Base-by-base conservation (phyloP, 2,888 invertebrate genomes). In the Epicampocera succincta region DNA sequence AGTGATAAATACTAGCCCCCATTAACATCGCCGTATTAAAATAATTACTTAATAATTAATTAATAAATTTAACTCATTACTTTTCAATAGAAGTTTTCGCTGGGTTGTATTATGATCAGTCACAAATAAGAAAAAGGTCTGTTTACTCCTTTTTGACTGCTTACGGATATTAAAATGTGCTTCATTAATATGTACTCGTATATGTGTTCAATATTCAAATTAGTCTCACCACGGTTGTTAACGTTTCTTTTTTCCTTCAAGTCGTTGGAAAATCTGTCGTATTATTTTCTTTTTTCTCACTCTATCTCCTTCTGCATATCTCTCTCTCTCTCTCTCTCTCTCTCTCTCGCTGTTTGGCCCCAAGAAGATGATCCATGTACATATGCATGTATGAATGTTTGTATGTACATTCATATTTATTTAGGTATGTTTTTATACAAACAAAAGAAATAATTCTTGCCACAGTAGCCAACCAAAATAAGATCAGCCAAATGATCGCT, bases 401-500 rank as follows among this genome's bases (percentile, higher is more conserved):
- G 44, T 44, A 13, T 44, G 44, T 44, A 13, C n/a, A n/a, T 19
- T 50, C 19, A 19, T 50, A 21, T 50, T 12, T 38, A 38, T 54
- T n/a, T 29, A 5, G 17, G 19, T 19, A 19, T 50, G 50, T 21
- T 21, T 15, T 40, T n/a, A 44, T 15, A 9, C 11, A 46, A 46
- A 52, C 11, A 19, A 29, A 54, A 42, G 46, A 40, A 66, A 50
- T n/a, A 50, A 50, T 50, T 15, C 48, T 75, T 40, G 13, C 15
- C 58, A 13, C 44, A 66, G 74, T 60, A 60, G 75, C 75, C 42
- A 66, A 74, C 40, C 38, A 50, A 40, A 74, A 66, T 46, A 74
- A 58, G 58, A 75, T 75, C 68, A 76, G 44, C 19, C 38, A 76
- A 76, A 54, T 52, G 76, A 76, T 69, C 76, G n/a, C 17, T 54